Conservation (phyloP, 2,888 invertebrate species). For the Campoletis raptor region DNA sequence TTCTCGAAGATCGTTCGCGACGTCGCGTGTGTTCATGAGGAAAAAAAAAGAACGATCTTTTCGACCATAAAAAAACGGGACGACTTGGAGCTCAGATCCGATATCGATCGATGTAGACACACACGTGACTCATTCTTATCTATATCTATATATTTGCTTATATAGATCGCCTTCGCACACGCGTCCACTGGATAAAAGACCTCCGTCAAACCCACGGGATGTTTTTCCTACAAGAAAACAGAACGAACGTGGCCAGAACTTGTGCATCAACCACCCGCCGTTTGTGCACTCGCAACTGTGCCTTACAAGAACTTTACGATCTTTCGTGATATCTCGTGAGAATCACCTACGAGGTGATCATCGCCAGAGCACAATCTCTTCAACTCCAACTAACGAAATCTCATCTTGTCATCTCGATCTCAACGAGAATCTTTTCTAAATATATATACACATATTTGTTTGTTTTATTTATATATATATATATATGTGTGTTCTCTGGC, state of each 20-base stretch:
- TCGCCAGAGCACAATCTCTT: conserved; percentile 46
- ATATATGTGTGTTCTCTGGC: background rate
- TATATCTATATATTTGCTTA: background rate
- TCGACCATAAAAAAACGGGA: conserved; percentile 35
- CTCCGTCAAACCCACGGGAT: conserved; percentile 54
- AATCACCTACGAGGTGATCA: conserved; percentile 45
- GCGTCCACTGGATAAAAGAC: conserved; percentile 12
- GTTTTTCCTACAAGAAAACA: conserved; percentile 7
- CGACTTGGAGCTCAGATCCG: conserved; percentile 29
- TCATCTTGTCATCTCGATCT: conserved; percentile 63
- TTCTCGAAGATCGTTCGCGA: conserved; percentile 14
- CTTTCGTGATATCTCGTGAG: conserved; percentile 50
- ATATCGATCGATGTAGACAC: conserved; percentile 58
- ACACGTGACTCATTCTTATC: background rate
- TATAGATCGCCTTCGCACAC: conserved; percentile 18
- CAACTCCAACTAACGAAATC: conserved; percentile 50
- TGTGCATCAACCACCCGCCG: conserved; percentile 54
- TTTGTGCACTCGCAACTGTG: conserved; percentile 22
- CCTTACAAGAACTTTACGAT: conserved; percentile 59
- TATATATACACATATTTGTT: conserved; percentile 5
- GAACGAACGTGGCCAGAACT: conserved; percentile 22
- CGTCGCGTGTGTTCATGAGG: conserved; percentile 19
- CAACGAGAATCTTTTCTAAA: conserved; percentile 45
- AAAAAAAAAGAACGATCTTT: conserved; percentile 25
- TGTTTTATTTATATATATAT: background rate